Evolutionary conservation across 2,888 invertebrate genomes (phyloP), one percentile per base, ranked within the genome.

Genomic region (Oxytorus armatus): DNA sequence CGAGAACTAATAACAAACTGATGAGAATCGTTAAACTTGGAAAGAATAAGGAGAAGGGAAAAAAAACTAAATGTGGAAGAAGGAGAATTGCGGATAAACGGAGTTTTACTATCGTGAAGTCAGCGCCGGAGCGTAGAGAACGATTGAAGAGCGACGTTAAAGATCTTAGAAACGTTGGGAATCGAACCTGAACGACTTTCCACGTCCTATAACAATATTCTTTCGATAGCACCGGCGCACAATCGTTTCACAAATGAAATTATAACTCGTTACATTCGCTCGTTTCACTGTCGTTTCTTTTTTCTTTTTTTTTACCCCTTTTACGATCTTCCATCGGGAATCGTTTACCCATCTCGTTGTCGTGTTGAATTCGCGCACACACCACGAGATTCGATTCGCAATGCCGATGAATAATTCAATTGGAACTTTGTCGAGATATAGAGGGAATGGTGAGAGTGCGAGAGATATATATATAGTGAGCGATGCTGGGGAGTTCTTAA

Each of bases 391-490:
- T 77, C 72, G 66, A 68, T 72, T 72, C 59, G 14, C 51, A 76
- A 61, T 61, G 63, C 68, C 53, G 59, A 80, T 80, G 73, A 77
- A 73, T 77, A 74, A 80, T 77, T 80, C 80, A 69, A 80, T 77
- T 69, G 77, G 61, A 77, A 77, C 49, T 77, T 74, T 42, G 42
- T 69, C 55, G 51, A 59, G 68, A 42, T n/a, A n/a, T n/a, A n/a
- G n/a, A n/a, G n/a, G n/a, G n/a, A n/a, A n/a, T n/a, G n/a, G n/a
- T n/a, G n/a, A n/a, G n/a, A 39, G 42, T 29, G 36, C 42, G 33
- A 5, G 29, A 29, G 29, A 53, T 42, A 53, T 18, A 16, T 59
- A 21, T 39, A 33, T 16, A 51, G 23, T 10, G 72, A 51, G 33
- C 16, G 49, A 65, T 57, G 42, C 39, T 16, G 44, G 77, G 14